These are phyloP conservation scores for Leptopterna dolabrata DNA, from an alignment of 2,888 invertebrate genomes.

Conservation along the genomic window DNA sequence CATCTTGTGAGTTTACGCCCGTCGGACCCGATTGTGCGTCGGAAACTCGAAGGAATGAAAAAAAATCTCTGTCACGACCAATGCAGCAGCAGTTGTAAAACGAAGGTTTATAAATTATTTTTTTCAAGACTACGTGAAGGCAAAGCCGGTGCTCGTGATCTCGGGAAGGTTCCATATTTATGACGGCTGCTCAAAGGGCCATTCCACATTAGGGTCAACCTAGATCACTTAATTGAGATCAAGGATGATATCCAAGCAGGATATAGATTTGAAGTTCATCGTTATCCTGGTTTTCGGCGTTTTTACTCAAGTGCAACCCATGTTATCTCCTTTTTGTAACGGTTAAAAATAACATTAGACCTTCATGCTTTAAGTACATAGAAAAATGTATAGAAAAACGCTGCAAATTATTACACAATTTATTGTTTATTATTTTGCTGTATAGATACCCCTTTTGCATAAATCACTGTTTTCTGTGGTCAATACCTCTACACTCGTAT, in stretches of 20 bases:
- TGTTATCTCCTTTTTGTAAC: no score
- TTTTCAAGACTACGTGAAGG: not conserved
- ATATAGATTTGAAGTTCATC: not conserved
- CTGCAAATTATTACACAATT: no score
- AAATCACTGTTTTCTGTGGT: no score
- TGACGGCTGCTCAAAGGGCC: conserved; percentile 14
- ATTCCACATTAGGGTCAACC: conserved; percentile 5
- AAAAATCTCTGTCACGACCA: not conserved
- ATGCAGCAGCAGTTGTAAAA: not conserved
- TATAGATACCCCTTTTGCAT: no score
- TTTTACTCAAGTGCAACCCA: not conserved
- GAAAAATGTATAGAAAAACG: no score
- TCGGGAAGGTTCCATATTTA: conserved; percentile 26
- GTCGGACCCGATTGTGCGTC: not conserved
- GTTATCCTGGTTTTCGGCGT: not conserved
- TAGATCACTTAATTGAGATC: conserved; percentile 35
- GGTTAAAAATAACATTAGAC: no score
- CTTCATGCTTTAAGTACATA: no score
- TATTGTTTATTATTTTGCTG: no score
- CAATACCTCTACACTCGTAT: no score
- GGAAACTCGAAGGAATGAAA: not conserved
- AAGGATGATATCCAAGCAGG: conserved; percentile 24
- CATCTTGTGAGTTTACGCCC: not conserved
- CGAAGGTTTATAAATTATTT: not conserved
- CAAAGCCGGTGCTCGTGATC: conserved; percentile 10